Base-by-base conservation (phyloP, 37 sponge, comb jelly and placozoan genomes). In the Halichondria panicea region DNA sequence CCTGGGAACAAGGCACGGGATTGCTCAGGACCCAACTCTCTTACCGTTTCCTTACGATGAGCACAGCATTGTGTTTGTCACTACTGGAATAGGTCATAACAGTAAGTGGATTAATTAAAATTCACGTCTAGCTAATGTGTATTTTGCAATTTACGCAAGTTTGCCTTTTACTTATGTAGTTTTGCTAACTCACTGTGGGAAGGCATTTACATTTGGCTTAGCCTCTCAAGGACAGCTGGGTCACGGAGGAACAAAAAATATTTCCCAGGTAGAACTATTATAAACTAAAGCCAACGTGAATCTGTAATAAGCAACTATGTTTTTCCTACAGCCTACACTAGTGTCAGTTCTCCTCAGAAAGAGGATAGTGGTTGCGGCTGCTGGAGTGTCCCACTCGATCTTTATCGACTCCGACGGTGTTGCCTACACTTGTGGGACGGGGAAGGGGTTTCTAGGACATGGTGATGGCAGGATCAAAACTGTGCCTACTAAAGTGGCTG, bases 361-460 rank as follows among this genome's bases (percentile, higher is more conserved):
- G 57, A 65, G 42, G 32, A 79, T 86, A 34, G 58, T 64, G 22
- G 40, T 28, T 72, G 87, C 87, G 30, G 80, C 87, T 37, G 87
- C 80, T 56, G 74, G 87, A 43, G 87, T 79, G 6, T 79, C 58
- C 27, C 80, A 86, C 34, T 76, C 87, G 24, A 57, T 86, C 55
- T 79, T 86, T 33, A 34, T 86, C 15, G 80, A 86, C 56, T 66
- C 74, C 28, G 46, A 39, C 48, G 90, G 90, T 52, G 35, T 19
- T 2, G 90, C 68, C 50, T 89, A 68, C 61, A 83, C 80, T 1
- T 89, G 84, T 63, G 84, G 90, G 22, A 79, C 67, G 12, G 73
- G 90, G n/a, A 72, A 60, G 27, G 90, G 89, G 6, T 55, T 73
- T n/a, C 76, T 89, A 42, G 84, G 90, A 5, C 84, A 83, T 28